phyloP scores from a whole-genome alignment of 2,888 invertebrate genomes.

The Hofmannophila pseudospretella region DNA sequence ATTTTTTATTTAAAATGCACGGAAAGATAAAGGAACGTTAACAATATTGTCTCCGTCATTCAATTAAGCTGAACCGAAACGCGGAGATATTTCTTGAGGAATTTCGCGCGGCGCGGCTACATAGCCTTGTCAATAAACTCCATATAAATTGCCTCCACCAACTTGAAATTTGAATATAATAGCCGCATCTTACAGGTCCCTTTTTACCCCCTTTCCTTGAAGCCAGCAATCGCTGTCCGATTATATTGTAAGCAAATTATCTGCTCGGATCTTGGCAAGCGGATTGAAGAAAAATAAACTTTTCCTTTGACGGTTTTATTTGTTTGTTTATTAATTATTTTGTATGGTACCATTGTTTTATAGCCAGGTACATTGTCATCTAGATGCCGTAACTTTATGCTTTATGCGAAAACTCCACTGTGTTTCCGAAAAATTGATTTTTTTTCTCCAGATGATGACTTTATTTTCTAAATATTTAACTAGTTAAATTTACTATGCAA shows the following conservation, averaged over 20 bases:
- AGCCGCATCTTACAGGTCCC: conserved; percentile 58
- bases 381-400: no score
- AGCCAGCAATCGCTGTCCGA: conserved; percentile 68
- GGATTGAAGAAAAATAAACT: conserved; percentile 39
- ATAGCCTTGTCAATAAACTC: conserved; percentile 73
- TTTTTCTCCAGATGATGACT: no score
- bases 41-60: conserved; percentile 63
- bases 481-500: no score
- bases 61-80: conserved; percentile 59
- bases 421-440: no score
- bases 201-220: conserved; percentile 65
- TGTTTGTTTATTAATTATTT: conserved; percentile 26
- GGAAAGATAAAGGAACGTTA: conserved; percentile 39
- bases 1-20: conserved; percentile 1
- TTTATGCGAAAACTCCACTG: no score
- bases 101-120: conserved; percentile 57
- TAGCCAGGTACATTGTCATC: no score
- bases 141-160: conserved; percentile 73
- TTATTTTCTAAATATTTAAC: no score
- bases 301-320: conserved; percentile 36
- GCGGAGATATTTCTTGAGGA: conserved; percentile 57
- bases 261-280: conserved; percentile 65
- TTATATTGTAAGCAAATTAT: conserved; percentile 79
- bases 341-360: no score
- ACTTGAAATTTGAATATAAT: conserved; percentile 77